phyloP scores from a whole-genome alignment of 2,797 vertebrate species.

The Sebastiscus tertius region DNA sequence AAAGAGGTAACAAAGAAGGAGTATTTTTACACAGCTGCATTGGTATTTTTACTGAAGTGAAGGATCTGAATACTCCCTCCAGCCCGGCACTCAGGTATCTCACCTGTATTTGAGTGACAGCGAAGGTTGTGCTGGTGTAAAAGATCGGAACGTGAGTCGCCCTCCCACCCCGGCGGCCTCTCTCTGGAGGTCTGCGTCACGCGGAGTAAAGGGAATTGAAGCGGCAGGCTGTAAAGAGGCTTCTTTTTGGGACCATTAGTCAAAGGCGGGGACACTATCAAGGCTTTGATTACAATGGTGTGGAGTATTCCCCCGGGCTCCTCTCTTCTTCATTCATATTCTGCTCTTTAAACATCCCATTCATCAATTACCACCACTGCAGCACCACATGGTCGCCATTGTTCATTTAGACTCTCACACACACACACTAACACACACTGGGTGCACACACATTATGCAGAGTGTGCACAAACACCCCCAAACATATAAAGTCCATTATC shows the following conservation, averaged over 20 bases:
- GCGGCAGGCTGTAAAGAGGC: conserved; percentile 66
- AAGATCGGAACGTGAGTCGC: not conserved
- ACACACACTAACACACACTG: not conserved
- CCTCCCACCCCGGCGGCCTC: not conserved
- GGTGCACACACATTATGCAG: conserved; percentile 20
- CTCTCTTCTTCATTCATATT: conserved; percentile 84
- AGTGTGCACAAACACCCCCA: conserved; percentile 1
- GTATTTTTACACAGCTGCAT: not conserved
- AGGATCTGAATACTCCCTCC: not conserved
- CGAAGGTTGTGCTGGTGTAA: not conserved
- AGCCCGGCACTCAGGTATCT: conserved; percentile 3
- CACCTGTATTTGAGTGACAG: conserved; percentile 33
- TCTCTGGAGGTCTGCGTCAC: conserved; percentile 34
- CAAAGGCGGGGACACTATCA: conserved; percentile 83
- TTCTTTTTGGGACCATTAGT: conserved; percentile 81
- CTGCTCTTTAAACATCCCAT: conserved; percentile 84
- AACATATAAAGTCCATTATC: conserved; percentile 19
- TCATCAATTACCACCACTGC: conserved; percentile 80
- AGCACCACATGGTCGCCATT: conserved; percentile 27
- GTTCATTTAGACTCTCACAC: conserved; percentile 34
- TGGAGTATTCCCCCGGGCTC: conserved; percentile 80
- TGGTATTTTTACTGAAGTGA: not conserved
- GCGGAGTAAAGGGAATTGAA: conserved; percentile 66
- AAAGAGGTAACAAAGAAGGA: not conserved
- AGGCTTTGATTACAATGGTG: conserved; percentile 84